Percentiles rank a stretch among this genome's conserved stretches.
These are phyloP conservation scores for Lucilia sericata DNA, from an alignment of 1,140 invertebrate genomes.

Conservation along the genomic window DNA sequence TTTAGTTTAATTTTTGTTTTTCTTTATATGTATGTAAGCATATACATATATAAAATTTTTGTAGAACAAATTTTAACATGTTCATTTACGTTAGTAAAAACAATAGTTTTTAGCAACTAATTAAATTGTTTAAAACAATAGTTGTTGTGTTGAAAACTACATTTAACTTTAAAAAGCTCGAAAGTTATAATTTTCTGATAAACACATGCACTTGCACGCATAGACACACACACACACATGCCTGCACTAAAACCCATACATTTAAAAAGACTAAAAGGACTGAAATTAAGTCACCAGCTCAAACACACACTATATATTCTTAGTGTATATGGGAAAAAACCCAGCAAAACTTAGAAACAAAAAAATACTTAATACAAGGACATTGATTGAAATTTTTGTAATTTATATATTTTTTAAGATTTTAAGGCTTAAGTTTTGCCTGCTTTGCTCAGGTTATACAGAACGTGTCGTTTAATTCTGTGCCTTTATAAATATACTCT, in stretches of 20 bases:
- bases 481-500: too few relatives aligned
- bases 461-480: too few relatives aligned
- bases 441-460: too few relatives aligned
- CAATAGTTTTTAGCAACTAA: constrained; percentile 40
- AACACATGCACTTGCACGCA: constrained; percentile 30
- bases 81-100: not conserved
- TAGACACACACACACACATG: constrained; percentile 1
- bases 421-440: not conserved
- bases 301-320: not conserved
- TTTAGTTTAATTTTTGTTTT: too few relatives aligned
- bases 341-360: not conserved
- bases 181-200: constrained; percentile 41
- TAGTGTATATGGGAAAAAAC: too few relatives aligned
- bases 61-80: too few relatives aligned
- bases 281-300: not conserved
- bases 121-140: constrained; percentile 41
- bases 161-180: constrained; percentile 39
- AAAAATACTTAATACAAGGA: not conserved
- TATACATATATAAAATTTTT: too few relatives aligned
- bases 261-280: not conserved
- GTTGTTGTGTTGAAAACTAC: constrained; percentile 37
- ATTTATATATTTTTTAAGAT: not conserved
- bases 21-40: too few relatives aligned
- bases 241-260: not conserved
- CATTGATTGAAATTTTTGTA: not conserved